Evolutionary conservation across 2,888 invertebrate genomes (phyloP).

Genomic region (Aphidoletes aphidimyza): DNA sequence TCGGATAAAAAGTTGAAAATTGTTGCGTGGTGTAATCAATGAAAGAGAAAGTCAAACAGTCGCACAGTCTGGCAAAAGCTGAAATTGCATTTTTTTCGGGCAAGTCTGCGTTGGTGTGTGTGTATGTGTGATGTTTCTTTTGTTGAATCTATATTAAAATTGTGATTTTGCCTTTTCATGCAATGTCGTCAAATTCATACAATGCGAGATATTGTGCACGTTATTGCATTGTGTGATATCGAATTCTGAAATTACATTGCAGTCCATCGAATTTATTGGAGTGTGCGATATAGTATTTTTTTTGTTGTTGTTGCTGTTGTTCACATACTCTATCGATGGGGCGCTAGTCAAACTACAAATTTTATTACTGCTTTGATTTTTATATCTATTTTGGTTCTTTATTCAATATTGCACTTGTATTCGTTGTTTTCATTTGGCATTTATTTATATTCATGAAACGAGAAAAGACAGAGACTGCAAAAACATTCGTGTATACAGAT

Average conservation of each 20-base stretch:
- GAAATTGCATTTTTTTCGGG: not conserved
- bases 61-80: not conserved
- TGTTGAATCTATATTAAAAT: not conserved
- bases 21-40: not conserved
- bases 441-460: slow-evolving; percentile 52
- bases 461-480: too few species aligned
- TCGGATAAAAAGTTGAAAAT: too few species aligned
- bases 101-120: not conserved
- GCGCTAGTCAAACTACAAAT: slow-evolving; percentile 6
- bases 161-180: not conserved
- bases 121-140: not conserved
- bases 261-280: slow-evolving; percentile 36
- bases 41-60: slow-evolving; percentile 3
- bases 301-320: not conserved
- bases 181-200: not conserved
- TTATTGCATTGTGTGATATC: slow-evolving; percentile 32
- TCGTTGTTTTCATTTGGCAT: not conserved
- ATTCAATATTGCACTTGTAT: slow-evolving; percentile 23
- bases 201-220: not conserved
- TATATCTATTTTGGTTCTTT: not conserved
- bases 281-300: too few species aligned
- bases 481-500: not conserved
- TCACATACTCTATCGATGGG: not conserved
- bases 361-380: slow-evolving; percentile 28
- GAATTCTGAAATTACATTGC: not conserved